Conservation (phyloP, 2,113 vertebrate genomes). For the Callorhinus ursinus region DNA sequence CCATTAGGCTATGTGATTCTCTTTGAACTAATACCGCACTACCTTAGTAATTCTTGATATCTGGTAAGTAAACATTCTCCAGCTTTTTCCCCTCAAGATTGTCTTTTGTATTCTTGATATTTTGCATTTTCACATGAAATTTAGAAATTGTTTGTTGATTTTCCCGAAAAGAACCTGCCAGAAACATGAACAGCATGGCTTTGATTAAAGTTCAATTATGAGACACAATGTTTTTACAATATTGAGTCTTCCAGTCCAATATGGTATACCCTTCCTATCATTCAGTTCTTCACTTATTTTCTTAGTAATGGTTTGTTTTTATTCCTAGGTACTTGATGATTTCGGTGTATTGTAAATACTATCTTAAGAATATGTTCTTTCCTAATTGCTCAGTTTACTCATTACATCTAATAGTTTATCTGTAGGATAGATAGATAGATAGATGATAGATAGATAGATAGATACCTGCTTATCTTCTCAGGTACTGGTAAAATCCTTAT, state of each 20-base stretch:
- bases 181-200: neutral
- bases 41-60: neutral
- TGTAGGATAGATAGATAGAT: neutral
- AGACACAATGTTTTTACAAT: neutral
- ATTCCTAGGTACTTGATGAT: neutral
- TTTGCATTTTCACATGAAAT: neutral
- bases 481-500: neutral
- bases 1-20: neutral
- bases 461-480: neutral
- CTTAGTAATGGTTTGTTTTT: neutral
- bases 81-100: neutral
- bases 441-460: neutral
- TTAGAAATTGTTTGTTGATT: neutral
- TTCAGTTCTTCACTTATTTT: neutral
- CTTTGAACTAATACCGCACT: neutral
- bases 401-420: neutral
- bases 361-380: neutral
- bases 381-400: neutral
- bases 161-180: neutral
- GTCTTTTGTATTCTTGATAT: neutral
- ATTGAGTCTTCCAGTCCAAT: neutral
- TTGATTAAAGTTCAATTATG: neutral
- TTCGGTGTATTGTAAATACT: neutral
- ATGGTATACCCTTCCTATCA: neutral
- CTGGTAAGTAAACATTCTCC: neutral